A percentile compares a stretch with the other conserved stretches of the same genome.
Evolutionary conservation across 2,797 vertebrate species (phyloP).

Genomic region (Poeciliopsis infans): DNA sequence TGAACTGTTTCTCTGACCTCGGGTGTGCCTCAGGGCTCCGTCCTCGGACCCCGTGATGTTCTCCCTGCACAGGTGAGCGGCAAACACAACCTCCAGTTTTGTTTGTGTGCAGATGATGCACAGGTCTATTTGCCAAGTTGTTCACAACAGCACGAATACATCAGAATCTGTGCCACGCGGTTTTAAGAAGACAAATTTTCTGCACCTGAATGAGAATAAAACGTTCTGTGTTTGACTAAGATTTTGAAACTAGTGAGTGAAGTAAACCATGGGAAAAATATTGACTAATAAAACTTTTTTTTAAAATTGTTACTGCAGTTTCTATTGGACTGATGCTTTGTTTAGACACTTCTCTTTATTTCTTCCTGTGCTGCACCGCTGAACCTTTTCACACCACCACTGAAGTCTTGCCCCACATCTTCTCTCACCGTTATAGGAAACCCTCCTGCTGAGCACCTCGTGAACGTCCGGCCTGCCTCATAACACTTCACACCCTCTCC

Average conservation of each 20-base stretch:
- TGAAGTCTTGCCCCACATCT: conserved; percentile 3
- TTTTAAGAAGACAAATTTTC: too few relatives aligned
- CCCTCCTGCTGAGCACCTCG: neutral
- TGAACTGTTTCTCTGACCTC: too few relatives aligned
- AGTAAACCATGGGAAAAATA: neutral
- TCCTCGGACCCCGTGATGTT: too few relatives aligned
- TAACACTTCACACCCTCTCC: conserved; percentile 9
- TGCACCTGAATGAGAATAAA: too few relatives aligned
- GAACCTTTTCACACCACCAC: neutral
- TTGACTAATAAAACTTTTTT: too few relatives aligned
- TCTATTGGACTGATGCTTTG: neutral
- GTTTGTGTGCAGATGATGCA: too few relatives aligned
- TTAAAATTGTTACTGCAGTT: neutral
- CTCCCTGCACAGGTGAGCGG: too few relatives aligned
- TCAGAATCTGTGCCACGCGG: too few relatives aligned
- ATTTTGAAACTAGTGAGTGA: neutral
- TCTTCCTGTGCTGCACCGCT: neutral
- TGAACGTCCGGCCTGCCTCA: neutral
- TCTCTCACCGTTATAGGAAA: neutral
- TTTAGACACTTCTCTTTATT: neutral
- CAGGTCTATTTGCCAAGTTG: too few relatives aligned
- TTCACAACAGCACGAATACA: too few relatives aligned
- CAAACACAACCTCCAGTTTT: too few relatives aligned
- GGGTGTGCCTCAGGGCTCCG: too few relatives aligned
- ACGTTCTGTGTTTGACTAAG: neutral